Conservation (phyloP, 2,888 invertebrate genomes). For the Mechanitis mazaeus region DNA sequence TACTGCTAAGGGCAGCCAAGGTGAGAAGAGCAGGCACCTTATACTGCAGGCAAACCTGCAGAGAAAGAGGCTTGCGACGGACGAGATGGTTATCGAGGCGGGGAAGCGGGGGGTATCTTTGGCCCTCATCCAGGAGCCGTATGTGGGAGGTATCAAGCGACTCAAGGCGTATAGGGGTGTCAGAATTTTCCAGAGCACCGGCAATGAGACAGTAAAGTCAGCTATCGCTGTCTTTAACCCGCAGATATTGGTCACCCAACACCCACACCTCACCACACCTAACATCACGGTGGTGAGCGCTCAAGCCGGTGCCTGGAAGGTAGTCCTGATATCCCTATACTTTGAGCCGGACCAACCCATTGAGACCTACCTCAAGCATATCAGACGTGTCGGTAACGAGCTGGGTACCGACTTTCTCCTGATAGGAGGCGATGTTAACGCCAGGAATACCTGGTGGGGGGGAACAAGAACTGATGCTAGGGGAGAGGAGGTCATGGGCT, state of each 20-base stretch:
- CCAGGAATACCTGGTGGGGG: conserved; percentile 30
- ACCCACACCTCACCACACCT: too few species aligned
- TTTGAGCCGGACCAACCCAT: too few species aligned
- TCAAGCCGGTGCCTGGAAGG: too few species aligned
- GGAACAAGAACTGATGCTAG: conserved; percentile 21
- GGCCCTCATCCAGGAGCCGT: conserved; percentile 37
- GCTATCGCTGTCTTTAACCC: too few species aligned
- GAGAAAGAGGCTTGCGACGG: conserved; percentile 29
- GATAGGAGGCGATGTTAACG: conserved; percentile 30
- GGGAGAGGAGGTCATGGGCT: conserved; percentile 15
- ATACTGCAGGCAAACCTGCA: conserved; percentile 32
- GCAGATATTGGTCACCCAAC: too few species aligned
- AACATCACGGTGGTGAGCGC: too few species aligned
- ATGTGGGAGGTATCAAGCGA: conserved; percentile 28
- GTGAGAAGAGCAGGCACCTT: background rate
- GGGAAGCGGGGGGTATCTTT: conserved; percentile 7
- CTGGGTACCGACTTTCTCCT: conserved; percentile 11
- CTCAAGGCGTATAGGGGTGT: conserved; percentile 26
- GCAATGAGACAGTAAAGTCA: too few species aligned
- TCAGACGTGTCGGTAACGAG: background rate
- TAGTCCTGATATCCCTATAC: too few species aligned
- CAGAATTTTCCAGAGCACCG: conserved; percentile 30
- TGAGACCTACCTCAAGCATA: too few species aligned
- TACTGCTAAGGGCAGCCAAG: conserved; percentile 25
- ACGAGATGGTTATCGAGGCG: conserved; percentile 29